Conservation (phyloP, 2,797 vertebrate genomes). For the Hippopotamyrus pictus region DNA sequence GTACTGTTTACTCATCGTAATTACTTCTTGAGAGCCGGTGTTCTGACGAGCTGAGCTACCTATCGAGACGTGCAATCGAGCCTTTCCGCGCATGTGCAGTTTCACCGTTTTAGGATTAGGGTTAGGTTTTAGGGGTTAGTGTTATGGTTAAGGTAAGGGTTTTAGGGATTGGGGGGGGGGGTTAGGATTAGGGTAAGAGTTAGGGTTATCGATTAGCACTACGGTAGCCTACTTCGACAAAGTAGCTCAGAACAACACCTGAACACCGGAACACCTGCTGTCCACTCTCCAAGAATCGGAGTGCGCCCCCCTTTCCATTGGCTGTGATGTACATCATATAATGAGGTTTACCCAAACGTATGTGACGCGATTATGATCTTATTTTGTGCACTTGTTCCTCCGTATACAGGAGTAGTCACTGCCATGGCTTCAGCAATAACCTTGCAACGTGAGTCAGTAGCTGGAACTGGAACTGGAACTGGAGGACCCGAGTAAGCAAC, state of each 20-base stretch:
- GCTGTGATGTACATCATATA: neutral
- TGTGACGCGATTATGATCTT: neutral
- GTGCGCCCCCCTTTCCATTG: neutral
- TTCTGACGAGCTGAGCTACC: no score
- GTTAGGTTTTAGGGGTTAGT: no score
- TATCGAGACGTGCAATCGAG: no score
- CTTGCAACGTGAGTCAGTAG: neutral
- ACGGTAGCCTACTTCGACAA: no score
- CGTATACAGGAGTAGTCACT: neutral
- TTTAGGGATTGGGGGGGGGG: no score
- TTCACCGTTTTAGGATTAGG: no score
- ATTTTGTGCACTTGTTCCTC: neutral
- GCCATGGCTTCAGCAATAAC: neutral
- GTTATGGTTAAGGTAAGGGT: no score
- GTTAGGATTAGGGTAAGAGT: no score
- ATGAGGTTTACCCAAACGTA: neutral
- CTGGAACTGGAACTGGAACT: neutral
- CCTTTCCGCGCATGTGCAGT: no score
- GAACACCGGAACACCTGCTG: neutral
- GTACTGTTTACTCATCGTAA: constrained; percentile 13
- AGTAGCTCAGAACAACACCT: no score
- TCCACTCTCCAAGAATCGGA: neutral
- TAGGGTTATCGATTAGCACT: no score
- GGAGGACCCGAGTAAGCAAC: neutral
- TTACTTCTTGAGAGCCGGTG: neutral